phyloP scores from a whole-genome alignment of 2,113 vertebrate species.

The Sebastes schlegelii region DNA sequence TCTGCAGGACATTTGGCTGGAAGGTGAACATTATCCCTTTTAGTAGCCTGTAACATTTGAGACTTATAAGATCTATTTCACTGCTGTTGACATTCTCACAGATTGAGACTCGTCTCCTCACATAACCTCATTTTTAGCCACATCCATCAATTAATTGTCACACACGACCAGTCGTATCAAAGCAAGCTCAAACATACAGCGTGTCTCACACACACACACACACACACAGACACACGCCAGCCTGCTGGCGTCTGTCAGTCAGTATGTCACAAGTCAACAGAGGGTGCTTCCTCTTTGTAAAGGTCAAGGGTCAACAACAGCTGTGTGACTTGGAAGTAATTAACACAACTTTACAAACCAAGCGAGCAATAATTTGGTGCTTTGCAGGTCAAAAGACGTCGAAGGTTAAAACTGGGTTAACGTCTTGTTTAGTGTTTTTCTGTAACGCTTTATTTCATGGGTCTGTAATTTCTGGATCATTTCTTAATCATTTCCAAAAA shows the following conservation, averaged over 20 bases:
- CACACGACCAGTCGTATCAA: constrained; percentile 27
- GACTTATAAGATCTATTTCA: constrained; percentile 70
- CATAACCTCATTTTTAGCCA: constrained; percentile 48
- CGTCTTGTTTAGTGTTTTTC: not conserved
- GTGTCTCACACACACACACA: not conserved
- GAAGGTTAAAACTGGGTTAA: not conserved
- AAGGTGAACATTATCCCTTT: constrained; percentile 66
- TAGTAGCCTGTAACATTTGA: constrained; percentile 67
- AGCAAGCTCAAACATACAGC: constrained; percentile 15
- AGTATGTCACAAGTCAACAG: constrained; percentile 38
- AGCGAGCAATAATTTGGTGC: not conserved
- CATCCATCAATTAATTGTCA: constrained; percentile 34
- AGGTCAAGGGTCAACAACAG: constrained; percentile 66
- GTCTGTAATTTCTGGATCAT: not conserved
- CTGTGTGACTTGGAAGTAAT: constrained; percentile 61
- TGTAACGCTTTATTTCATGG: not conserved
- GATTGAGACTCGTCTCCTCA: constrained; percentile 46
- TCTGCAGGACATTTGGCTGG: constrained; percentile 68
- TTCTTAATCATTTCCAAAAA: not conserved
- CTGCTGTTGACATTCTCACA: constrained; percentile 66
- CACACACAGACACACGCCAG: constrained; percentile 28
- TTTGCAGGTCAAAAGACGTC: constrained; percentile 3
- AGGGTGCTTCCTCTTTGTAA: constrained; percentile 61
- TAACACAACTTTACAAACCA: constrained; percentile 50
- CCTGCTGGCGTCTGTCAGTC: constrained; percentile 34